A percentile compares a stretch with the other conserved stretches of the same genome.
Conservation (phyloP, 2,113 vertebrate genomes). For the Saimiri boliviensis region DNA sequence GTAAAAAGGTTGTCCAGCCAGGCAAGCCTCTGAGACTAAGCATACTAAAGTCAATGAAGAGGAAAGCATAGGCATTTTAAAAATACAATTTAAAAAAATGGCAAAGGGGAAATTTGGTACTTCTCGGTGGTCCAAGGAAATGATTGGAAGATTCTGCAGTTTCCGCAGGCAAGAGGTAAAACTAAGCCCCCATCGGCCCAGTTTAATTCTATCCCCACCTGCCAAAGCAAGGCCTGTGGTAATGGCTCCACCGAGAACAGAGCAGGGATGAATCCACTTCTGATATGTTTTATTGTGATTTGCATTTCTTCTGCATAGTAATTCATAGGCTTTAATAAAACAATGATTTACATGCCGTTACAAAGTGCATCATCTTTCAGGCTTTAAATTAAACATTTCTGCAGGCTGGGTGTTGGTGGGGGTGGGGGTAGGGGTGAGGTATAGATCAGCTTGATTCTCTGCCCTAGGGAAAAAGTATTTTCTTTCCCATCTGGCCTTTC, state of each 20-base stretch:
- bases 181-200: background rate
- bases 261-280: background rate
- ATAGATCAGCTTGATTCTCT: constrained; percentile 62
- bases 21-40: constrained; percentile 67
- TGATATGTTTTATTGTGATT: constrained; percentile 56
- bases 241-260: constrained; percentile 52
- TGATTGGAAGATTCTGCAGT: background rate
- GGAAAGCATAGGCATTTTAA: constrained; percentile 53
- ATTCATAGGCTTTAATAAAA: constrained; percentile 78
- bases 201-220: background rate
- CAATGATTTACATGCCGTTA: constrained; percentile 74
- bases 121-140: background rate
- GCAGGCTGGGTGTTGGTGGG: background rate
- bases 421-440: background rate
- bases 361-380: constrained; percentile 60
- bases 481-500: constrained; percentile 64
- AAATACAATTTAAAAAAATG: constrained; percentile 45
- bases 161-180: background rate
- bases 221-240: background rate
- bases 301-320: constrained; percentile 77
- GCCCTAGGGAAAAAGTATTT: constrained; percentile 61
- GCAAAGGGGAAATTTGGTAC: background rate
- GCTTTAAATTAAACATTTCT: constrained; percentile 79
- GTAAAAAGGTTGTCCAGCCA: constrained; percentile 73
- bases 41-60: constrained; percentile 76